Evolutionary conservation across 2,888 invertebrate species (phyloP).

Genomic region (Athalia cordata): DNA sequence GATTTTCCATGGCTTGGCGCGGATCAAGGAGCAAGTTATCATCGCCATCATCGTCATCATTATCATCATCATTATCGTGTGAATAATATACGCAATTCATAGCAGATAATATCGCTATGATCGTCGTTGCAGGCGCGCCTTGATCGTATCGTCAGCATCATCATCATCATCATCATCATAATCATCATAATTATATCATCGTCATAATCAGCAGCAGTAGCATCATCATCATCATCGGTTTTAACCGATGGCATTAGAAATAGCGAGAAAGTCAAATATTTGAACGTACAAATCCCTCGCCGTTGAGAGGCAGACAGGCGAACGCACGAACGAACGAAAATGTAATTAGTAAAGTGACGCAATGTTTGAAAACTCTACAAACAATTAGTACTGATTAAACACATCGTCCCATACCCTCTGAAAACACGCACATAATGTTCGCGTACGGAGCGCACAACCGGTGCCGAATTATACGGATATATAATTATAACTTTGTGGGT

Average conservation of each 20-base stretch:
- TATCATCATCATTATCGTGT: no score
- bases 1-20: no score
- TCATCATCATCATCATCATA: no score
- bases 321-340: constrained; percentile 4
- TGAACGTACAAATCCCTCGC: constrained; percentile 10
- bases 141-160: no score
- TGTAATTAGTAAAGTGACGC: constrained; percentile 33
- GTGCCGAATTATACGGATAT: neutral
- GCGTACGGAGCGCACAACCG: no score
- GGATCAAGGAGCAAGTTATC: no score
- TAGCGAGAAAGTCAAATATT: constrained; percentile 22
- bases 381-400: constrained; percentile 38
- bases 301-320: neutral
- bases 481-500: no score
- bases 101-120: no score
- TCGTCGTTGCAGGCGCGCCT: no score
- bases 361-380: constrained; percentile 37
- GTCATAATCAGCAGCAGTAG: neutral
- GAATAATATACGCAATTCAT: no score
- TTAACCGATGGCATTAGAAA: neutral
- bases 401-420: neutral
- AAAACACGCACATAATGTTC: neutral
- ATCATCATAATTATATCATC: no score
- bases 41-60: no score
- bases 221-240: neutral